Conservation (phyloP, 2,113 vertebrate genomes). For the Ceyx melanurus region DNA sequence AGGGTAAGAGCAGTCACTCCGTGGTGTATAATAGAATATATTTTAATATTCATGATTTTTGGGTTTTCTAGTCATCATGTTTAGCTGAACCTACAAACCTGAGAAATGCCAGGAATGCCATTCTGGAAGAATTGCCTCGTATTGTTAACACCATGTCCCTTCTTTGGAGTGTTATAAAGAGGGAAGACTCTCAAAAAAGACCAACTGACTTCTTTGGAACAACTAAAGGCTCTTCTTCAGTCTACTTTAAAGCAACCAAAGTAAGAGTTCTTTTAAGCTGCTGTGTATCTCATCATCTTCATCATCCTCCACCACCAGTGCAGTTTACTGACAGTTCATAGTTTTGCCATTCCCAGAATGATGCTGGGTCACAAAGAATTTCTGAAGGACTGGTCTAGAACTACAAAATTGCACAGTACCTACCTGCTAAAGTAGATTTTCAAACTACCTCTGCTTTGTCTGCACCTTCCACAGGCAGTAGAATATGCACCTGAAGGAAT, state of each 20-base stretch:
- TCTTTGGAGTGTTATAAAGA: slow-evolving; percentile 87
- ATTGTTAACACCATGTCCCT: slow-evolving; percentile 88
- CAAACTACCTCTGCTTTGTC: neutral
- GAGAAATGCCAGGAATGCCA: slow-evolving; percentile 88
- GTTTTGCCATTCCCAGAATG: neutral
- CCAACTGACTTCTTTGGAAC: slow-evolving; percentile 79
- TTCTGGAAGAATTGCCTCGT: slow-evolving; percentile 89
- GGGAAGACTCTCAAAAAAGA: slow-evolving; percentile 83
- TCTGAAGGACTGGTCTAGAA: neutral
- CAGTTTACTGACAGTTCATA: neutral
- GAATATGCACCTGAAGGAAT: neutral
- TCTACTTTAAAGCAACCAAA: slow-evolving; percentile 94
- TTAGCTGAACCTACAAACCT: slow-evolving; percentile 80
- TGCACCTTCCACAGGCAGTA: neutral
- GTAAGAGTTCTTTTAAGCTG: slow-evolving; percentile 65
- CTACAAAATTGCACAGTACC: neutral
- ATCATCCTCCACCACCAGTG: neutral
- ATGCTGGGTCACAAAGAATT: neutral
- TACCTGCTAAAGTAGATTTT: neutral
- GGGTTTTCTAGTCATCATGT: slow-evolving; percentile 68
- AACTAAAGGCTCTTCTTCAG: slow-evolving; percentile 82
- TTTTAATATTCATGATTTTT: neutral
- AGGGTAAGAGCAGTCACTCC: neutral
- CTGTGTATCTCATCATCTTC: neutral
- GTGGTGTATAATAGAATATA: neutral